Evolutionary conservation across 2,113 vertebrate species (phyloP).

Genomic region (Microcebus ravelobensis): DNA sequence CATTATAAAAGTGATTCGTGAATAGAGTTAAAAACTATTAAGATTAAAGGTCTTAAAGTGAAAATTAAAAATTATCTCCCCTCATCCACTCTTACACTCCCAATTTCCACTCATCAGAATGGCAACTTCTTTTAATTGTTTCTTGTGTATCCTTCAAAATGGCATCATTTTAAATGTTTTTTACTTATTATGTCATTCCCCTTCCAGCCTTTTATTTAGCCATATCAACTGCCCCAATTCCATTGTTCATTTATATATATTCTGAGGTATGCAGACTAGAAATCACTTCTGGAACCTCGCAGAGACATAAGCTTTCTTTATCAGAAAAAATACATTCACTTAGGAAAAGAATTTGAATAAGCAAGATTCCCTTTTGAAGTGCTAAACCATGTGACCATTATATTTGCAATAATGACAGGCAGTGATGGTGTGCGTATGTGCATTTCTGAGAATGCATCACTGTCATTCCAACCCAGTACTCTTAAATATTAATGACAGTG

Average conservation of each 20-base stretch:
- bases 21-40: slow-evolving; percentile 17
- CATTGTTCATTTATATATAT: neutral
- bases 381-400: neutral
- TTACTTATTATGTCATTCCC: neutral
- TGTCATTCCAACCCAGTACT: neutral
- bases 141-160: neutral
- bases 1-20: slow-evolving; percentile 9
- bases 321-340: neutral
- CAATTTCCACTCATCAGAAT: slow-evolving; percentile 13
- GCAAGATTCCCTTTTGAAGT: neutral
- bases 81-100: neutral
- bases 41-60: neutral
- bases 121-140: neutral
- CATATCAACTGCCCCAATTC: neutral
- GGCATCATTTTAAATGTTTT: neutral
- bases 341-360: neutral
- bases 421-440: neutral
- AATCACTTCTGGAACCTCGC: neutral
- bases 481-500: neutral
- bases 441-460: neutral
- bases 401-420: neutral
- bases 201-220: neutral
- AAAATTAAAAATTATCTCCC: neutral
- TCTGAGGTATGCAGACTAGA: neutral
- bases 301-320: neutral